Evolutionary conservation across 1,140 invertebrate genomes (phyloP).

Genomic region (Augochlora pura): DNA sequence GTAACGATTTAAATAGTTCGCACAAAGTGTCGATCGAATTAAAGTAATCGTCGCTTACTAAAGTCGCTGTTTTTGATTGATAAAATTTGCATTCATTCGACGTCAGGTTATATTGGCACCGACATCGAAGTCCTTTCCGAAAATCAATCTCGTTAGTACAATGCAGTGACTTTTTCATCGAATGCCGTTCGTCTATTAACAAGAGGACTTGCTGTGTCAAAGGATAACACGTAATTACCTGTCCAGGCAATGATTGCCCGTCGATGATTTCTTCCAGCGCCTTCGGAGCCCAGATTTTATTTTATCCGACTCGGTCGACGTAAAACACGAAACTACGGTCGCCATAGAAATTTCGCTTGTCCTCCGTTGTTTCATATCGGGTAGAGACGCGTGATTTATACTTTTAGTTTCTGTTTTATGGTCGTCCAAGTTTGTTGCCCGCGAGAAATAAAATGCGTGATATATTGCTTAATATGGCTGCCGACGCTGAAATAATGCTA

Average conservation of each 20-base stretch:
- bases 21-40: slow-evolving; percentile 16
- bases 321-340: slow-evolving; percentile 31
- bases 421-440: slow-evolving; percentile 56
- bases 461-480: slow-evolving; percentile 59
- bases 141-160: slow-evolving; percentile 7
- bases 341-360: slow-evolving; percentile 56
- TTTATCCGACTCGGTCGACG: slow-evolving; percentile 42
- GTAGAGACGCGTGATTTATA: slow-evolving; percentile 57
- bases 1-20: slow-evolving; percentile 20
- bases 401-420: slow-evolving; percentile 61
- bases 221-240: neutral
- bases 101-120: no score
- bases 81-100: neutral
- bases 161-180: neutral
- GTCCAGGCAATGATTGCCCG: neutral
- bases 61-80: slow-evolving; percentile 36
- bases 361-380: slow-evolving; percentile 58
- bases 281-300: slow-evolving; percentile 4
- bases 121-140: neutral
- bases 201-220: neutral
- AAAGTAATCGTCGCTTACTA: no score
- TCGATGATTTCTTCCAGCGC: neutral
- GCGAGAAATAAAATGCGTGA: slow-evolving; percentile 57
- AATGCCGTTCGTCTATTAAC: neutral
- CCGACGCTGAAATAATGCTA: slow-evolving; percentile 22